A percentile compares a stretch with the other conserved stretches of the same genome.
phyloP scores from a whole-genome alignment of 2,113 vertebrate species.

The Pristiophorus japonicus region DNA sequence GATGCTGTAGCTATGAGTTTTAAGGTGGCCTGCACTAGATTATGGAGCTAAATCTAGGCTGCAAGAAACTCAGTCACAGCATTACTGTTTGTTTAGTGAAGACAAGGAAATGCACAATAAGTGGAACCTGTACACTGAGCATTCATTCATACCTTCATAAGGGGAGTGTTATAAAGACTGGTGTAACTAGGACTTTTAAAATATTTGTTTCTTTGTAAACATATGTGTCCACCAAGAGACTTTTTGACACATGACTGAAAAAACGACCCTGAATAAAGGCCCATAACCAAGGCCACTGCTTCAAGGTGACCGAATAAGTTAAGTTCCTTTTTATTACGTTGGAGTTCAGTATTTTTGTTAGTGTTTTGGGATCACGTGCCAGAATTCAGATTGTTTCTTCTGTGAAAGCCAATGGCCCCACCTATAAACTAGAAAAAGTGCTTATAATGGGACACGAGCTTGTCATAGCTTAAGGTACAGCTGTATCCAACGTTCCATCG shows the following conservation, averaged over 20 bases:
- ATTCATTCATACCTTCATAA: neutral
- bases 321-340: neutral
- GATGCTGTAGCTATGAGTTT: neutral
- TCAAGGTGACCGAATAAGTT: neutral
- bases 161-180: neutral
- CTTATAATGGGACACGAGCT: neutral
- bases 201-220: neutral
- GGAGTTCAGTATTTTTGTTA: neutral
- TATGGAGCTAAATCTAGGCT: neutral
- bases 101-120: constrained; percentile 1
- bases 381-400: neutral
- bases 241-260: neutral
- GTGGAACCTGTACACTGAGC: neutral
- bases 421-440: neutral
- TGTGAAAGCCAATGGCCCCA: neutral
- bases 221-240: neutral
- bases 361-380: neutral
- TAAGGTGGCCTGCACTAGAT: neutral
- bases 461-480: neutral
- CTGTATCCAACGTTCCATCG: neutral
- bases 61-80: neutral
- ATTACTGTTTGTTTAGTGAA: neutral
- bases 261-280: neutral
- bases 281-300: neutral
- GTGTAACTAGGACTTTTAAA: neutral